Evolutionary conservation across 2,113 vertebrate genomes (phyloP).

Genomic region (Bubo bubo): DNA sequence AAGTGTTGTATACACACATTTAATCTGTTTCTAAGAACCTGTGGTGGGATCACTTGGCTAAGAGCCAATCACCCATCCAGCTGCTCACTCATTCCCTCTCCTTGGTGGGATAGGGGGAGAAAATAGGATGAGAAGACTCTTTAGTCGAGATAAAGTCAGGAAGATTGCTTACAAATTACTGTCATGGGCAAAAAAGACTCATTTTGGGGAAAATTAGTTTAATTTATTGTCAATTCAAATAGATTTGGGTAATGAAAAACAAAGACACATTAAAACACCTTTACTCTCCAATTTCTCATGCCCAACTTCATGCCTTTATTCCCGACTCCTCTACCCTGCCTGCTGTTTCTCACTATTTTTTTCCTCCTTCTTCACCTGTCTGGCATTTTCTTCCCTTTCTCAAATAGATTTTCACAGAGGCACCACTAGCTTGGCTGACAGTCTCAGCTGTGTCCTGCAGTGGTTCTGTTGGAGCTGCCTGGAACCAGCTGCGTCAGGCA

Average conservation of each 20-base stretch:
- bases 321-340: background rate
- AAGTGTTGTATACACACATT: background rate
- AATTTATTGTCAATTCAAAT: background rate
- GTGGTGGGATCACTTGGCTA: background rate
- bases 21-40: background rate
- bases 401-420: background rate
- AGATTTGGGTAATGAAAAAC: background rate
- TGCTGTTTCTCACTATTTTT: background rate
- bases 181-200: fast-evolving
- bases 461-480: too few relatives aligned
- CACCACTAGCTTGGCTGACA: background rate
- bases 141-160: background rate
- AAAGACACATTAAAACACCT: background rate
- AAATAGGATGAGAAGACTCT: background rate
- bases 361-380: too few relatives aligned
- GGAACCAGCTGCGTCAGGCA: background rate
- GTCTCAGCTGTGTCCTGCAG: background rate
- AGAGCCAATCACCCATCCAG: background rate
- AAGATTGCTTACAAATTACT: background rate
- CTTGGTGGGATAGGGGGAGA: background rate
- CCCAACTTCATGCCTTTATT: background rate
- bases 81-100: background rate
- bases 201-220: background rate
- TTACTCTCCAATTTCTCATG: background rate
- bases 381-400: background rate